These are phyloP conservation scores for Sebastes aleutianus DNA, from an alignment of 2,797 vertebrate species.

Conservation along the genomic window DNA sequence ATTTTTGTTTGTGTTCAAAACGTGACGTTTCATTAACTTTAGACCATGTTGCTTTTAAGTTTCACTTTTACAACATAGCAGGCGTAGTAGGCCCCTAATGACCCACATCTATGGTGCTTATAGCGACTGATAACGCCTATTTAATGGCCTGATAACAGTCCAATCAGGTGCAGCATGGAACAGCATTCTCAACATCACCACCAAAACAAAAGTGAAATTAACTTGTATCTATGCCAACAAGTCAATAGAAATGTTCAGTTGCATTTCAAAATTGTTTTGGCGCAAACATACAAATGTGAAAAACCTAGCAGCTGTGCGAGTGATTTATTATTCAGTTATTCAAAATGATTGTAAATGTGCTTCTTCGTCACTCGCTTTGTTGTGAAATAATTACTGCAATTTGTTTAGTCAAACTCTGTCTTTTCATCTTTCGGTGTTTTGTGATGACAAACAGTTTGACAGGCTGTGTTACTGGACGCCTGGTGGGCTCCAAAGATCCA, in stretches of 20 bases:
- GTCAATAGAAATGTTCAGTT: neutral
- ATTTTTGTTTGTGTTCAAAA: too few relatives aligned
- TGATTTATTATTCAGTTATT: neutral
- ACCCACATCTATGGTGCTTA: too few relatives aligned
- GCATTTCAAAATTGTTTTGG: neutral
- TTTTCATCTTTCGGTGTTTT: too few relatives aligned
- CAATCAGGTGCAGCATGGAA: neutral
- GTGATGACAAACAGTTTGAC: too few relatives aligned
- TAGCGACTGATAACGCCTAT: too few relatives aligned
- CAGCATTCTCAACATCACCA: neutral
- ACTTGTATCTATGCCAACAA: neutral
- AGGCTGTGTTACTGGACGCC: too few relatives aligned
- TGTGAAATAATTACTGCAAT: neutral
- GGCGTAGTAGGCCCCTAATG: too few relatives aligned
- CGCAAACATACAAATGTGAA: neutral
- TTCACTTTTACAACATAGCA: too few relatives aligned
- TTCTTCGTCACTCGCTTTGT: neutral
- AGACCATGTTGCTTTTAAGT: too few relatives aligned
- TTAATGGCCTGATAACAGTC: too few relatives aligned
- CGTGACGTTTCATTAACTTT: too few relatives aligned
- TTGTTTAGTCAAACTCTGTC: neutral
- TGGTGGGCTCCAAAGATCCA: too few relatives aligned
- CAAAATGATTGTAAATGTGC: neutral
- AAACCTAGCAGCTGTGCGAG: neutral
- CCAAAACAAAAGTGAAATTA: neutral